phyloP scores from a whole-genome alignment of 2,888 invertebrate genomes.

The Brenthis daphne region DNA sequence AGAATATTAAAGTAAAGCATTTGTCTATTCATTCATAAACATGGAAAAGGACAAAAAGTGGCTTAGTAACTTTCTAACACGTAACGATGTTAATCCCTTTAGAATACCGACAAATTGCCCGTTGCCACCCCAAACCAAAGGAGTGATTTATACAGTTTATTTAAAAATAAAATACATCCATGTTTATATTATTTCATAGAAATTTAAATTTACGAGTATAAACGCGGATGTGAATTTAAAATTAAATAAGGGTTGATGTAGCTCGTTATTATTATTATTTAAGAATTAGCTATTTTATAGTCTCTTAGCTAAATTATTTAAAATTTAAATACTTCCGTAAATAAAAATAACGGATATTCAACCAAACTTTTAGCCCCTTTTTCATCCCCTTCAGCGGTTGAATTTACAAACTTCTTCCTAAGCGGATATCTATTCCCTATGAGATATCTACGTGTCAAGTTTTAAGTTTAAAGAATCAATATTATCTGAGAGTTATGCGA shows the following conservation, averaged over 20 bases:
- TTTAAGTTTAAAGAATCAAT: no score
- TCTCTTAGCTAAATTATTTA: background rate
- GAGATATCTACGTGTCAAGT: no score
- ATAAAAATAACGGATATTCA: no score
- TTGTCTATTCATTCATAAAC: constrained; percentile 20
- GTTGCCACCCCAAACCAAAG: constrained; percentile 29
- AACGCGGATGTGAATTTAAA: constrained; percentile 22
- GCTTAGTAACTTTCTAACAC: constrained; percentile 65
- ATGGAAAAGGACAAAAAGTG: constrained; percentile 48
- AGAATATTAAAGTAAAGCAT: constrained; percentile 9
- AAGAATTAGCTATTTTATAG: background rate
- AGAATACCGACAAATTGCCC: constrained; percentile 63
- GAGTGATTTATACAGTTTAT: constrained; percentile 31
- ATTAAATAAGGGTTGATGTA: constrained; percentile 22
- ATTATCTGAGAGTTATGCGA: no score
- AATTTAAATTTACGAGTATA: constrained; percentile 25
- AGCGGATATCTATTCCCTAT: no score
- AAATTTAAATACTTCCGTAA: background rate
- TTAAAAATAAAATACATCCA: constrained; percentile 27
- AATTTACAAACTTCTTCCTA: no score
- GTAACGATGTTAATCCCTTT: constrained; percentile 69
- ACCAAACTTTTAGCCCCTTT: no score
- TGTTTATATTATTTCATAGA: constrained; percentile 28
- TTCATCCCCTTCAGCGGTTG: no score
- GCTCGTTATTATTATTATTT: constrained; percentile 15